Evolutionary conservation across 1,140 invertebrate species (phyloP).

Genomic region (Aleiodes sp.): DNA sequence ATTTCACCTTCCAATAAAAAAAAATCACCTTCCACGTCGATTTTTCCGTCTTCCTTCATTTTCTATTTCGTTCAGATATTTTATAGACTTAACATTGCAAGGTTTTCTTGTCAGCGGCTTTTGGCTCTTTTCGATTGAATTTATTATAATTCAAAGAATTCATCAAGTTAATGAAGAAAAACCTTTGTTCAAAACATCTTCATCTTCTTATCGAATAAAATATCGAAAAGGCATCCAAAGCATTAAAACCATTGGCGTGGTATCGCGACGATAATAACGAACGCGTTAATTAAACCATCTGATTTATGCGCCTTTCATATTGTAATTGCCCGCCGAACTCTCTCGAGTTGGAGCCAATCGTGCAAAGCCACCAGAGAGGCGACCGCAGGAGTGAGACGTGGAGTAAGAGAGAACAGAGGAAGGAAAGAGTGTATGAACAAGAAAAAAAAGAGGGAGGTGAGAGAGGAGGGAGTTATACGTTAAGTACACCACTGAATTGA

Average conservation of each 20-base stretch:
- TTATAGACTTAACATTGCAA: too few species aligned
- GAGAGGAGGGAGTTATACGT: constrained; percentile 3
- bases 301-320: constrained; percentile 65
- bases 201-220: neutral
- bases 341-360: constrained; percentile 36
- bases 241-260: constrained; percentile 24
- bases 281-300: constrained; percentile 62
- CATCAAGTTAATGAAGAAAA: too few species aligned
- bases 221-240: neutral
- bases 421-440: neutral
- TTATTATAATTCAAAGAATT: too few species aligned
- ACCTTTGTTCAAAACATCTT: neutral
- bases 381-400: constrained; percentile 24
- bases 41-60: too few species aligned
- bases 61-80: too few species aligned
- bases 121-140: too few species aligned
- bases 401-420: constrained; percentile 21
- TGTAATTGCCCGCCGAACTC: constrained; percentile 64
- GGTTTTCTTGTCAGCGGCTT: too few species aligned
- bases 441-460: neutral
- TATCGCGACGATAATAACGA: constrained; percentile 63
- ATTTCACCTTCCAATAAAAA: too few species aligned
- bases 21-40: too few species aligned
- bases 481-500: constrained; percentile 7
- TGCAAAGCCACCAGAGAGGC: constrained; percentile 34